Evolutionary conservation across 2,797 vertebrate species (phyloP), one percentile per base, ranked within the genome.

Genomic region (Sebastes nivosus): DNA sequence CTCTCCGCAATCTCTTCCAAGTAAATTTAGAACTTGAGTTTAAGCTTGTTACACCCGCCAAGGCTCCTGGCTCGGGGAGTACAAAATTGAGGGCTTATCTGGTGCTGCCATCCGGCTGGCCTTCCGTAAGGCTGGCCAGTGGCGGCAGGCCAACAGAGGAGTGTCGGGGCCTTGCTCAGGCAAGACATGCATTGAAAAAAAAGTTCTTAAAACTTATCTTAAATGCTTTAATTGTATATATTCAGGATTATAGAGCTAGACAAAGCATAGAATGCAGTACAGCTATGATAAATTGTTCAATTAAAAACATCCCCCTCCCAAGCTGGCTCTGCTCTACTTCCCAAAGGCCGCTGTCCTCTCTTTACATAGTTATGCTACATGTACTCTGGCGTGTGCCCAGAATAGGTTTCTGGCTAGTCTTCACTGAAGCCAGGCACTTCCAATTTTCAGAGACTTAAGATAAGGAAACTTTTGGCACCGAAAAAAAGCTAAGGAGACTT

Each of bases 31-130:
- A 91, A 91, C 75, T 89, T 74, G 30, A 87, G 74, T 86, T 89
- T 24, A 84, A 77, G 80, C 87, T 86, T 77, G 77, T 87, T 79
- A 82, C 60, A 54, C 50, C 65, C 65, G 85, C 87, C 77, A 84
- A 87, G 61, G 36, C 74, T 72, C 3, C 50, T 46, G 84, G 86
- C 83, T 80, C 3, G 0, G 79, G 68, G 82, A 84, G 72, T 59
- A 87, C 83, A 88, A 54, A 91, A 92, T 80, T 3, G 55, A 79
- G 69, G 75, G 58, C 83, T 92, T 91, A 92, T 92, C 90, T 79
- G 52, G 66, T 70, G 75, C 83, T 86, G 78, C 86, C 84, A 81
- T 92, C 81, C 79, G 66, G 73, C 77, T 20, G 64, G 77, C 42
- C 70, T 42, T 67, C 66, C 32, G 42, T 16, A 57, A 89, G 36